These are phyloP conservation scores for Australoheros facetus DNA, from an alignment of 2,797 vertebrate genomes.

Conservation along the genomic window DNA sequence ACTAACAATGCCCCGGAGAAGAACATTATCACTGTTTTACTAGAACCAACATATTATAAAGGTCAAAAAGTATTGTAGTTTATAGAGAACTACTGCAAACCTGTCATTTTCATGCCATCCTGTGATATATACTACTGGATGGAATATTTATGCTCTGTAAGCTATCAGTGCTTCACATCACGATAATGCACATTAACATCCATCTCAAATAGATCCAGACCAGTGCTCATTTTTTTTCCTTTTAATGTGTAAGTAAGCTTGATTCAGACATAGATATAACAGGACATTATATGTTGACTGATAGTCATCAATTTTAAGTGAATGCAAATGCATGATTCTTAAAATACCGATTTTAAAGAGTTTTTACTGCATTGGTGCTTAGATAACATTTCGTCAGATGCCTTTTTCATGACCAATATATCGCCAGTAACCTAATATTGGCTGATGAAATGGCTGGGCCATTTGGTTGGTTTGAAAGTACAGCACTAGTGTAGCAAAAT, in stretches of 20 bases:
- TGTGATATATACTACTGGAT: accelerated
- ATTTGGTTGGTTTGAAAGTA: neutral
- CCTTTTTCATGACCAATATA: neutral
- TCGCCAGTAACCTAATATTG: neutral
- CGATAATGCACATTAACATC: neutral
- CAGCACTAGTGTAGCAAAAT: neutral
- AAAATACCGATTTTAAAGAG: neutral
- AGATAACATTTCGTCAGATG: neutral
- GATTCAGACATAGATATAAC: neutral
- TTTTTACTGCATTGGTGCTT: accelerated
- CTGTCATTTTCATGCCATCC: neutral
- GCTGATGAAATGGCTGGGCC: neutral
- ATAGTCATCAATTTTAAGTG: neutral
- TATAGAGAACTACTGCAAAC: neutral
- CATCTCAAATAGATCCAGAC: neutral
- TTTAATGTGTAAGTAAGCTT: neutral
- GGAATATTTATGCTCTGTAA: neutral
- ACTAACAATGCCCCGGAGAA: neutral
- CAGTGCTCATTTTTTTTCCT: neutral
- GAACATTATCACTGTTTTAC: neutral
- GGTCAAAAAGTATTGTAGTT: neutral
- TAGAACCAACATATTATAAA: neutral
- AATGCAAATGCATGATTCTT: neutral
- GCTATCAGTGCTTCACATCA: neutral
- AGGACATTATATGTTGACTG: accelerated